A percentile compares a stretch with the other conserved stretches of the same genome.
Evolutionary conservation across 1,140 invertebrate genomes (phyloP).

Genomic region (Laodelphax striatellus): DNA sequence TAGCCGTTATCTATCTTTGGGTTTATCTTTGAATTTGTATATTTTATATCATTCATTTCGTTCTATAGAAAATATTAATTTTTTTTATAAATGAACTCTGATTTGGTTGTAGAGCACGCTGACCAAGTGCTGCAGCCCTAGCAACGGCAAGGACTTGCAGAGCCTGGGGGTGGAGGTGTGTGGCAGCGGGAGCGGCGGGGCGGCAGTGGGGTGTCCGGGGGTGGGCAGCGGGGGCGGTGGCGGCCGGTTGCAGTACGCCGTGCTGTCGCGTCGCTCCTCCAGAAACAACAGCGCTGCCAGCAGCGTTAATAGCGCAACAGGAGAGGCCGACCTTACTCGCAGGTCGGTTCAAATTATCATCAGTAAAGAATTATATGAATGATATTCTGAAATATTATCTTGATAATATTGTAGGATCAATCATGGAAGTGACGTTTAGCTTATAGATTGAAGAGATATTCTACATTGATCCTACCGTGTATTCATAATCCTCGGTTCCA

Average conservation of each 20-base stretch:
- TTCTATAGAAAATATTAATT: too few relatives aligned
- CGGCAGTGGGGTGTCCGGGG: slow-evolving; percentile 1
- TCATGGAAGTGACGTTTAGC: too few relatives aligned
- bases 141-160: not conserved
- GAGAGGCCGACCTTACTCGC: slow-evolving; percentile 10
- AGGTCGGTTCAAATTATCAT: slow-evolving; percentile 11
- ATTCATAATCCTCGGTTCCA: too few relatives aligned
- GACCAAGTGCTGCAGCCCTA: slow-evolving; percentile 17
- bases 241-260: slow-evolving; percentile 18
- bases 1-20: too few relatives aligned
- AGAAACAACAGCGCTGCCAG: slow-evolving; percentile 12
- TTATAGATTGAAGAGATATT: too few relatives aligned
- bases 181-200: slow-evolving; percentile 3
- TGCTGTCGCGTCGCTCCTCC: slow-evolving; percentile 16
- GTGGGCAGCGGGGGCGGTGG: not conserved
- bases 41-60: too few relatives aligned
- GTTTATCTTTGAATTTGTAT: too few relatives aligned
- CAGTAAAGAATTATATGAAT: too few relatives aligned
- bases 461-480: too few relatives aligned
- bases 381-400: too few relatives aligned
- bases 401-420: too few relatives aligned
- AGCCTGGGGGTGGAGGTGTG: not conserved
- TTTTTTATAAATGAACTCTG: too few relatives aligned
- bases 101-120: slow-evolving; percentile 19
- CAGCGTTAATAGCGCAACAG: slow-evolving; percentile 5